These are phyloP conservation scores for Pycnonotus jocosus DNA, from an alignment of 2,113 vertebrate species.

Conservation along the genomic window DNA sequence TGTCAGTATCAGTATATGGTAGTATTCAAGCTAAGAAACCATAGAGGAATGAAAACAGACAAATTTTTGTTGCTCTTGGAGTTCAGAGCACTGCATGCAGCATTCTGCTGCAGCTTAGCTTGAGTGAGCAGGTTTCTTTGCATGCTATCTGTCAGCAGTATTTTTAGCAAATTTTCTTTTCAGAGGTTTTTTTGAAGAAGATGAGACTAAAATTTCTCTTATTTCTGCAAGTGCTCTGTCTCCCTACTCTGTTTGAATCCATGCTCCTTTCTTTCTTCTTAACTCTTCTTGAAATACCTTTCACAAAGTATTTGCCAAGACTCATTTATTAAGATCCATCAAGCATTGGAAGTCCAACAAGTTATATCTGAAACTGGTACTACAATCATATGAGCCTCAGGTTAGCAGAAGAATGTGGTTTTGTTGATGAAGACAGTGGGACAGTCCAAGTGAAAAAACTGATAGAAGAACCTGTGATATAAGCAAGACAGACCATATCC, in stretches of 20 bases:
- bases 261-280: neutral
- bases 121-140: neutral
- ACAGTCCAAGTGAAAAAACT: neutral
- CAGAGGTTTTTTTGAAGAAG: neutral
- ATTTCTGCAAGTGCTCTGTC: neutral
- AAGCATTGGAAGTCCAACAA: neutral
- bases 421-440: neutral
- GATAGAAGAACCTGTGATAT: neutral
- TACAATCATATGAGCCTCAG: neutral
- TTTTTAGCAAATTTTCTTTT: constrained; percentile 5
- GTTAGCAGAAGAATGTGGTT: neutral
- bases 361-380: neutral
- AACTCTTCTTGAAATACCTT: neutral
- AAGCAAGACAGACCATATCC: neutral
- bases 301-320: neutral
- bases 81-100: neutral
- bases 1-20: neutral
- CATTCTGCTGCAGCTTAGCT: neutral
- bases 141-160: neutral
- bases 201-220: neutral
- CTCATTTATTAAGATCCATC: neutral
- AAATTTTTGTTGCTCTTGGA: neutral
- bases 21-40: neutral
- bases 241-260: neutral
- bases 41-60: neutral